A percentile compares a stretch with the other conserved stretches of the same genome.
phyloP scores from a whole-genome alignment of 2,888 invertebrate genomes.

The Microctonus aethiopoides region DNA sequence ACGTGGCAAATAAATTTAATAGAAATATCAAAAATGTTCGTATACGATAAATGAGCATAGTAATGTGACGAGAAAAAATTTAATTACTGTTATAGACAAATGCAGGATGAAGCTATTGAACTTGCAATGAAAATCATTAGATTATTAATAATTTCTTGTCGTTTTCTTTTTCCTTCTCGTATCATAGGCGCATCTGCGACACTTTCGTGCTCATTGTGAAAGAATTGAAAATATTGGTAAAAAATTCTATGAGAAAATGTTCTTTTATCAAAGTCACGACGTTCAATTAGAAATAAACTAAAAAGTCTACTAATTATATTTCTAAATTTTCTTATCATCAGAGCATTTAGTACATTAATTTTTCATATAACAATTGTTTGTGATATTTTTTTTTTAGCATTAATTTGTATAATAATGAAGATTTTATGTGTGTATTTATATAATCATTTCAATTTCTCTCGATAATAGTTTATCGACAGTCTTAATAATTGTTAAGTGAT shows the following conservation, averaged over 20 bases:
- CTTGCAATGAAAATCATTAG: neutral
- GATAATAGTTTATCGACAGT: neutral
- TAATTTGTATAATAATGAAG: neutral
- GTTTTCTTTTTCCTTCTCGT: neutral
- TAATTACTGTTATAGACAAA: conserved; percentile 4
- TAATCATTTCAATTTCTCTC: neutral
- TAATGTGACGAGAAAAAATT: no score
- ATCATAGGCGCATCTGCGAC: conserved; percentile 39
- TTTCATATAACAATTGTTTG: neutral
- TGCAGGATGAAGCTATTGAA: neutral
- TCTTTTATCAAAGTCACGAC: conserved; percentile 46
- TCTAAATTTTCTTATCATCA: neutral
- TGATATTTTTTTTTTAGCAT: neutral
- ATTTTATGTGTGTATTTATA: no score
- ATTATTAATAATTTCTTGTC: neutral
- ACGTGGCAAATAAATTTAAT: neutral
- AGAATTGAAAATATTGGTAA: conserved; percentile 40
- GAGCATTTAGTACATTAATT: neutral
- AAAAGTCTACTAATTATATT: conserved; percentile 47
- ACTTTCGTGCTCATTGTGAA: conserved; percentile 33
- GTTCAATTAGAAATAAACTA: conserved; percentile 37
- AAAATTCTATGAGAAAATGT: conserved; percentile 50
- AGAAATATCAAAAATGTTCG: neutral
- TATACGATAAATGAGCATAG: no score
- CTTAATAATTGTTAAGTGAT: neutral